Conservation (phyloP, 2,888 invertebrate genomes). For the Cerceris ruficornis region DNA sequence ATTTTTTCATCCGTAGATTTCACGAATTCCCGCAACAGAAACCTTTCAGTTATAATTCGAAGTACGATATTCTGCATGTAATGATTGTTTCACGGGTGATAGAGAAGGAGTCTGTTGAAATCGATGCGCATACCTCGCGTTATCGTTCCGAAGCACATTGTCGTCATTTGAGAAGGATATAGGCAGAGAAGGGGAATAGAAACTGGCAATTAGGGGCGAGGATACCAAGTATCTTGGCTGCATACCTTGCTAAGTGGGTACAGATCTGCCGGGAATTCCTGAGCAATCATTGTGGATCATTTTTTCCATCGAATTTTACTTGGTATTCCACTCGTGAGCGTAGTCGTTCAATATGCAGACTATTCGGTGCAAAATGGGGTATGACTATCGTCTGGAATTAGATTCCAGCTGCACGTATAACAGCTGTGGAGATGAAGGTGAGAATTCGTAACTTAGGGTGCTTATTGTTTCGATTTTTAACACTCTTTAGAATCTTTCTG, state of each 20-base stretch:
- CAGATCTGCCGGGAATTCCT: slow-evolving; percentile 37
- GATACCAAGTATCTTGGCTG: slow-evolving; percentile 43
- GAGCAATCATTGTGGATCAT: neutral
- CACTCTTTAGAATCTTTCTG: no score
- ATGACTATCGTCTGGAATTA: no score
- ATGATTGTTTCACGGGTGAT: slow-evolving; percentile 44
- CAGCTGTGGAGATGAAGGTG: no score
- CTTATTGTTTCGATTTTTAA: no score
- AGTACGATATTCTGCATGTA: slow-evolving; percentile 45
- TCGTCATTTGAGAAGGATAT: slow-evolving; percentile 51
- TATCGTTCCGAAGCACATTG: slow-evolving; percentile 47
- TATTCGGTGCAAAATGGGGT: no score
- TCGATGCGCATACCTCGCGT: slow-evolving; percentile 52
- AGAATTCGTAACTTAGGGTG: no score
- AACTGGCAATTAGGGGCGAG: slow-evolving; percentile 59
- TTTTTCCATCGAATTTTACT: slow-evolving; percentile 7
- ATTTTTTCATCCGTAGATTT: neutral
- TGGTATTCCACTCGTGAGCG: neutral
- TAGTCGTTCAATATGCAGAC: neutral
- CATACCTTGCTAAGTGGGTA: slow-evolving; percentile 28
- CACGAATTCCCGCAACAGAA: neutral
- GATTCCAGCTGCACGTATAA: no score
- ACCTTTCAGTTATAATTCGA: slow-evolving; percentile 14
- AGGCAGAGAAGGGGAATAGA: slow-evolving; percentile 50
- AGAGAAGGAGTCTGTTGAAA: slow-evolving; percentile 47